These are phyloP conservation scores for Drosophila prolongata DNA, from an alignment of 2,888 invertebrate species.

Conservation along the genomic window DNA sequence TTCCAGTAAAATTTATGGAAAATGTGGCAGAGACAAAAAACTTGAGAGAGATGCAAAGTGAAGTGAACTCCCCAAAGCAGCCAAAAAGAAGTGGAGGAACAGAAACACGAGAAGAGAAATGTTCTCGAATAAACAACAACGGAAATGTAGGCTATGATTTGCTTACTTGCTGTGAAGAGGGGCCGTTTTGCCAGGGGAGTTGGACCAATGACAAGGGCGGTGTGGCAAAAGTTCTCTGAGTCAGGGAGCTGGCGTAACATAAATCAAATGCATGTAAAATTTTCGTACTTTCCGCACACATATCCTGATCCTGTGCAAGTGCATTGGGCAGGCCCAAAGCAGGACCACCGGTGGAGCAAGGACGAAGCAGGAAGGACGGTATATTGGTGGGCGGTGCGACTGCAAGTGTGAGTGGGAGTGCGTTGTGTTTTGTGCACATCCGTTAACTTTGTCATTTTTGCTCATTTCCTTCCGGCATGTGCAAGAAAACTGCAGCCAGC, in stretches of 20 bases:
- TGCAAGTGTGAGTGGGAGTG: conserved; percentile 28
- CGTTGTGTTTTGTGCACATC: conserved; percentile 76
- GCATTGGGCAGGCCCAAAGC: conserved; percentile 54
- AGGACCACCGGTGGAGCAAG: conserved; percentile 14
- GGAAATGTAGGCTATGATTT: conserved; percentile 79
- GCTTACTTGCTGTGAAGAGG: conserved; percentile 55
- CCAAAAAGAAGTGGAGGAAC: conserved; percentile 1
- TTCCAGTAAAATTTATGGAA: conserved; percentile 26
- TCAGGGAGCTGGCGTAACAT: conserved; percentile 62
- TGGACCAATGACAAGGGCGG: conserved; percentile 47
- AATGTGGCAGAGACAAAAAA: conserved; percentile 20
- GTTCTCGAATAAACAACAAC: conserved; percentile 59
- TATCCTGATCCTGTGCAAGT: conserved; percentile 78
- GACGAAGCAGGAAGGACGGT: neutral
- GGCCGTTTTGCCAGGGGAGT: conserved; percentile 23
- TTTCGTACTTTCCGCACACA: conserved; percentile 78
- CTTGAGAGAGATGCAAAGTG: conserved; percentile 37
- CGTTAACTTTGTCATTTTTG: conserved; percentile 82
- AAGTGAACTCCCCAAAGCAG: conserved; percentile 33
- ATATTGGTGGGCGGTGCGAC: conserved; percentile 16
- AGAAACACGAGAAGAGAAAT: conserved; percentile 36
- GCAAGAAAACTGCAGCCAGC: conserved; percentile 67
- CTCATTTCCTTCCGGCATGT: conserved; percentile 79
- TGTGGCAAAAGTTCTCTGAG: conserved; percentile 48
- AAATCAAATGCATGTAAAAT: conserved; percentile 81